phyloP scores from a whole-genome alignment of 1,140 invertebrate species.

The Penaeus chinensis region DNA sequence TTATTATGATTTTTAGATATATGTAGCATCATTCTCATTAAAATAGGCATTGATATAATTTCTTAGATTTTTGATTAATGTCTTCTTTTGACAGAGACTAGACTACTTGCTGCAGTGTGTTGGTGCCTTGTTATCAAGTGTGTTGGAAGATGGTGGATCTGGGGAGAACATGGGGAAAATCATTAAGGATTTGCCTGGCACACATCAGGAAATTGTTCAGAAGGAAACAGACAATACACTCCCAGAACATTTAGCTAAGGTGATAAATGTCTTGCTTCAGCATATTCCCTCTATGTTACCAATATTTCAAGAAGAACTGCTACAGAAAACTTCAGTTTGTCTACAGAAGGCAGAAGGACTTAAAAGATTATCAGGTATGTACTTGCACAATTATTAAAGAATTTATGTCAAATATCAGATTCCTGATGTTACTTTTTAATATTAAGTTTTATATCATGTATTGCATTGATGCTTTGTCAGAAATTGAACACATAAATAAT shows the following conservation, averaged over 20 bases:
- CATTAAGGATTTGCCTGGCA: not conserved
- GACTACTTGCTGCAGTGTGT: conserved; percentile 49
- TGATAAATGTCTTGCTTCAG: not conserved
- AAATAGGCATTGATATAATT: not conserved
- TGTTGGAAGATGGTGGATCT: not conserved
- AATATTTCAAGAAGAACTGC: conserved; percentile 35
- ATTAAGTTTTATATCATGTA: no score
- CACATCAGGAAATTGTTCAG: not conserved
- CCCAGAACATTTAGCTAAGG: not conserved
- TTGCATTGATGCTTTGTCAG: no score
- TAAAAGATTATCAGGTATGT: conserved; percentile 35
- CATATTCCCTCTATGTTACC: conserved; percentile 30
- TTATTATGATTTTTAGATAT: no score
- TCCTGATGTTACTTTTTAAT: no score
- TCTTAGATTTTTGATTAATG: not conserved
- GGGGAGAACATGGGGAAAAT: no score
- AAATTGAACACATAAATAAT: not conserved
- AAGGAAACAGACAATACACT: not conserved
- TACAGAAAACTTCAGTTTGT: conserved; percentile 11
- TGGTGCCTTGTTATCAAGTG: not conserved
- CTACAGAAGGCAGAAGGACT: conserved; percentile 6
- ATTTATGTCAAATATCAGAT: no score
- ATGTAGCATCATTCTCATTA: no score
- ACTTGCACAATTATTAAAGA: no score
- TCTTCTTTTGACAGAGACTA: conserved; percentile 29